phyloP scores from a whole-genome alignment of 2,888 invertebrate genomes.

The Apodemia duryi region DNA sequence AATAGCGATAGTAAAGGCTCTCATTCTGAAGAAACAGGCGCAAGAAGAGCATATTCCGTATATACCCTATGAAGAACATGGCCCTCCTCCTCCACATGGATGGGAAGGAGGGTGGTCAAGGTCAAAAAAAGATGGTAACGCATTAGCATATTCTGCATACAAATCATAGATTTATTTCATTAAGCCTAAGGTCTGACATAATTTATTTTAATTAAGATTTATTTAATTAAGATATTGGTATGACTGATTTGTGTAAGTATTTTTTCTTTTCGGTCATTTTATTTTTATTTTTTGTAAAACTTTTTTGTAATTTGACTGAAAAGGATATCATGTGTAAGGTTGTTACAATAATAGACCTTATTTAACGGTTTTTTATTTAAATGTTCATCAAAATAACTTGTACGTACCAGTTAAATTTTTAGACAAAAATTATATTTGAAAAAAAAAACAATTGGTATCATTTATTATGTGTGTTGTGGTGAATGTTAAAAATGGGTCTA shows the following conservation, averaged over 20 bases:
- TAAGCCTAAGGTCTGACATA: slow-evolving; percentile 30
- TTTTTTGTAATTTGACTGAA: slow-evolving; percentile 54
- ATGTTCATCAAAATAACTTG: not conserved
- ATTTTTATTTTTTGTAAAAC: slow-evolving; percentile 32
- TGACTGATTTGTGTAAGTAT: slow-evolving; percentile 39
- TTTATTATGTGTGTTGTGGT: too few relatives aligned
- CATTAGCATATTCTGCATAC: slow-evolving; percentile 64
- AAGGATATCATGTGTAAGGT: slow-evolving; percentile 38
- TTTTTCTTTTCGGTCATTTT: slow-evolving; percentile 62
- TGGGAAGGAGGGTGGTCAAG: slow-evolving; percentile 70
- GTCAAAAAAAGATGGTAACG: slow-evolving; percentile 59
- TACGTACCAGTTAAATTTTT: too few relatives aligned
- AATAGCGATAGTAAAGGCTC: slow-evolving; percentile 55
- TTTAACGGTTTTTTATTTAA: not conserved
- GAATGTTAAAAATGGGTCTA: too few relatives aligned
- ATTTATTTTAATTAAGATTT: slow-evolving; percentile 44
- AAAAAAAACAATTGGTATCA: too few relatives aligned
- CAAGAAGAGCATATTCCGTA: slow-evolving; percentile 48
- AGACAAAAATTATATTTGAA: too few relatives aligned
- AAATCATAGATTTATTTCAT: slow-evolving; percentile 48
- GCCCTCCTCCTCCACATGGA: slow-evolving; percentile 42
- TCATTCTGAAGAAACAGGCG: slow-evolving; percentile 60
- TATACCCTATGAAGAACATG: slow-evolving; percentile 50
- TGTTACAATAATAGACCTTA: not conserved
- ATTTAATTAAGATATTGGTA: slow-evolving; percentile 46